phyloP scores from a whole-genome alignment of 1,140 invertebrate species.

The Drosophila ogumai region DNA sequence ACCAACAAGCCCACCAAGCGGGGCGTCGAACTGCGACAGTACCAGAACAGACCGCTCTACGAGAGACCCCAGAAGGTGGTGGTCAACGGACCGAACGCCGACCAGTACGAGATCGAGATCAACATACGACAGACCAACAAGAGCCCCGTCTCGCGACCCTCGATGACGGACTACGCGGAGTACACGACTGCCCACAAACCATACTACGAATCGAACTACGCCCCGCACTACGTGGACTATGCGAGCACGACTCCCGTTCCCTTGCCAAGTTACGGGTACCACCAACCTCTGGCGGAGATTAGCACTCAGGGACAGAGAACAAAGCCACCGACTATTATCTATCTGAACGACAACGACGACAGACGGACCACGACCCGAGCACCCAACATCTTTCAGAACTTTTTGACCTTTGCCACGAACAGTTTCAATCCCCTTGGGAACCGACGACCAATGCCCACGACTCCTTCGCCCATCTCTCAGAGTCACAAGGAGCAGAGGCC shows the following conservation, averaged over 20 bases:
- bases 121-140: conserved; percentile 84
- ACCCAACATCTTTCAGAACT: conserved; percentile 77
- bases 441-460: conserved; percentile 41
- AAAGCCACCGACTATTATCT: conserved; percentile 81
- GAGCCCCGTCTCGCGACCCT: conserved; percentile 43
- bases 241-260: conserved; percentile 59
- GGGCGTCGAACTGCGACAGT: conserved; percentile 64
- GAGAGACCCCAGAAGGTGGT: conserved; percentile 73
- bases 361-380: conserved; percentile 60
- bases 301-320: conserved; percentile 53
- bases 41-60: conserved; percentile 59
- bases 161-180: conserved; percentile 47
- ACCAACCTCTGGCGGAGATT: conserved; percentile 35
- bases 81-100: conserved; percentile 68
- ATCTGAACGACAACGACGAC: conserved; percentile 70
- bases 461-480: conserved; percentile 42
- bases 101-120: conserved; percentile 84
- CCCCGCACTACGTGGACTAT: conserved; percentile 60
- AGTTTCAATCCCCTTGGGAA: conserved; percentile 56
- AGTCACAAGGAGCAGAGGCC: conserved; percentile 54
- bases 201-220: conserved; percentile 59
- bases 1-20: conserved; percentile 54
- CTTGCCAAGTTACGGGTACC: conserved; percentile 52
- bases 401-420: conserved; percentile 69
- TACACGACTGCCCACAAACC: conserved; percentile 69